These are phyloP conservation scores for Acanthopleura granulata DNA, from an alignment of 2,888 invertebrate genomes.

Conservation along the genomic window DNA sequence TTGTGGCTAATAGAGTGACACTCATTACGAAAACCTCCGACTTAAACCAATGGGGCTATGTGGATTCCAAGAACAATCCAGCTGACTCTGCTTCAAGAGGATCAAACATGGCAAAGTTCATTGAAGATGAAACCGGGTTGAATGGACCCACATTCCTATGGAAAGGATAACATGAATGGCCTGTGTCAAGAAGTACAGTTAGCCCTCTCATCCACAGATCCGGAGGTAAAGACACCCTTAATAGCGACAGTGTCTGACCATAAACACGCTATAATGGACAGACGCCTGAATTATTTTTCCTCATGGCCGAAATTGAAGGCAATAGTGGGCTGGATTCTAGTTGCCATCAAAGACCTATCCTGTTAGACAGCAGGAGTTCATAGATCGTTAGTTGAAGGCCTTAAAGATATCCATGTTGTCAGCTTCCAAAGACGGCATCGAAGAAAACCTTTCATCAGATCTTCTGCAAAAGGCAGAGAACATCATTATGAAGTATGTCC, in stretches of 20 bases:
- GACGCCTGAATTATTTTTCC: neutral
- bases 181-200: neutral
- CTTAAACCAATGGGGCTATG: slow-evolving; percentile 20
- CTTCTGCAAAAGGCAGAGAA: neutral
- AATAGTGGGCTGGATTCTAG: neutral
- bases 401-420: no score
- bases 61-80: slow-evolving; percentile 20
- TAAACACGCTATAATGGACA: neutral
- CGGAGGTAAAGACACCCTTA: slow-evolving; percentile 12
- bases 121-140: slow-evolving; percentile 20
- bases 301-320: neutral
- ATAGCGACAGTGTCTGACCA: neutral
- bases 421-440: no score
- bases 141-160: slow-evolving; percentile 26
- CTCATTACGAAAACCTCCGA: slow-evolving; percentile 27
- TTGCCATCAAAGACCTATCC: neutral
- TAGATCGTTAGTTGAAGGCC: no score
- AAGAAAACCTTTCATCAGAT: neutral
- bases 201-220: neutral
- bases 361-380: neutral
- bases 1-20: slow-evolving; percentile 30
- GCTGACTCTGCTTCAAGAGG: slow-evolving; percentile 28
- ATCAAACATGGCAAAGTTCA: neutral
- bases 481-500: neutral
- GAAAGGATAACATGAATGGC: slow-evolving; percentile 10